phyloP scores from a whole-genome alignment of 2,113 vertebrate species.

The Kryptolebias marmoratus region DNA sequence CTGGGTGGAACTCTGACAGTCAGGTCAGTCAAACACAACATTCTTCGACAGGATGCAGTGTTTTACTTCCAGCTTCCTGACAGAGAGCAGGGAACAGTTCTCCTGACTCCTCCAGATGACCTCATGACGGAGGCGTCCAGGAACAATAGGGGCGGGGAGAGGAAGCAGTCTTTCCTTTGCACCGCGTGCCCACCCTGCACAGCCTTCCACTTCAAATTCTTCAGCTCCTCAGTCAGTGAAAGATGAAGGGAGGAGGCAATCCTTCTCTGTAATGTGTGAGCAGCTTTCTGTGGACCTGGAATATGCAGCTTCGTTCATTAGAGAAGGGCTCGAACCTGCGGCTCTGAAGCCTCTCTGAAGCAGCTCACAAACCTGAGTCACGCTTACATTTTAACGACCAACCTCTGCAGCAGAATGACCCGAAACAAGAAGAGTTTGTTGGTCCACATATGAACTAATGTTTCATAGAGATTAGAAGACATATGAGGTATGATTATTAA shows the following conservation, averaged over 20 bases:
- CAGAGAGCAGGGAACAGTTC: neutral
- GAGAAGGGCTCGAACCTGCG: neutral
- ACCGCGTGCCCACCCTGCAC: conserved; percentile 46
- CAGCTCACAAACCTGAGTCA: no score
- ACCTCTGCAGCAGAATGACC: no score
- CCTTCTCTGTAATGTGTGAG: conserved; percentile 37
- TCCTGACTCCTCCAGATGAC: conserved; percentile 49
- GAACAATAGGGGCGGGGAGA: conserved; percentile 61
- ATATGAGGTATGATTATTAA: no score
- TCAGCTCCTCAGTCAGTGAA: conserved; percentile 36
- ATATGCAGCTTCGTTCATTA: conserved; percentile 4
- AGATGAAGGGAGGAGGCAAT: conserved; percentile 27
- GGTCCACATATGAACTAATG: no score
- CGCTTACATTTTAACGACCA: no score
- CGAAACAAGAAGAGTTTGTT: no score
- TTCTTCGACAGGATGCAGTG: no score
- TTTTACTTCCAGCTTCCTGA: conserved; percentile 1
- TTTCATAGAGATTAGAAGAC: no score
- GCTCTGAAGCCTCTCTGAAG: no score
- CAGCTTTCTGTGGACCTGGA: conserved; percentile 32
- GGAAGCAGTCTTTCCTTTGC: conserved; percentile 70
- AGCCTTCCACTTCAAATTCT: conserved; percentile 55
- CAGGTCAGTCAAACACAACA: neutral
- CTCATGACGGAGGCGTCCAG: conserved; percentile 49
- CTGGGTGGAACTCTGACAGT: neutral